Percentiles rank a stretch among this genome's conserved stretches.
Evolutionary conservation across 2,888 invertebrate species (phyloP).

Genomic region (Theretra japonica): DNA sequence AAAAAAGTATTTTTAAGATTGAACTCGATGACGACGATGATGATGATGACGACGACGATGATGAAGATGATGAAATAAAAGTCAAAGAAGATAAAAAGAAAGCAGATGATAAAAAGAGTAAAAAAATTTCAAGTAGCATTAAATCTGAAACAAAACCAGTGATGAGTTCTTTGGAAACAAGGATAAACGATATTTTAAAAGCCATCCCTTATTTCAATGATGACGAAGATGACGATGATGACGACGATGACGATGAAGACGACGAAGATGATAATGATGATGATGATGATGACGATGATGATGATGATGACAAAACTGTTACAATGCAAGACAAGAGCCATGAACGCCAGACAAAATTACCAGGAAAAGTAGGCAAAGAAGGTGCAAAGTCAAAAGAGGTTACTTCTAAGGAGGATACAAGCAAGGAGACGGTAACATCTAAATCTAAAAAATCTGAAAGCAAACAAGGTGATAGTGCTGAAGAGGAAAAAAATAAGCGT

Average conservation of each 20-base stretch:
- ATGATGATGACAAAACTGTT: slow-evolving; percentile 40
- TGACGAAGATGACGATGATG: slow-evolving; percentile 35
- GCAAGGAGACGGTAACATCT: not conserved
- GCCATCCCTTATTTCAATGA: slow-evolving; percentile 25
- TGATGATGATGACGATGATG: slow-evolving; percentile 50
- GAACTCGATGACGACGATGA: slow-evolving; percentile 39
- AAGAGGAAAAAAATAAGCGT: slow-evolving; percentile 17
- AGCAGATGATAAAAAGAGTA: slow-evolving; percentile 14
- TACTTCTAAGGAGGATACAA: slow-evolving; percentile 20
- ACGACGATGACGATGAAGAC: slow-evolving; percentile 26
- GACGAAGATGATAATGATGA: slow-evolving; percentile 39
- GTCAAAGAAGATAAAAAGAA: slow-evolving; percentile 29
- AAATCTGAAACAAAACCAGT: slow-evolving; percentile 27
- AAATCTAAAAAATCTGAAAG: slow-evolving; percentile 7
- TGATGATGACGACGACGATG: slow-evolving; percentile 37
- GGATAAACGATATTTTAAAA: slow-evolving; percentile 26
- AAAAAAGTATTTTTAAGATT: slow-evolving; percentile 5
- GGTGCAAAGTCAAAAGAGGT: not conserved
- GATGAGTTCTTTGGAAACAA: slow-evolving; percentile 12
- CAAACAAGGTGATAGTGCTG: not conserved
- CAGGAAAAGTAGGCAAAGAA: not conserved
- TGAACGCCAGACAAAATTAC: not conserved
- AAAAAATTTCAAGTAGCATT: slow-evolving; percentile 32
- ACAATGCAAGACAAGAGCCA: not conserved
- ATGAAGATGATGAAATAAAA: slow-evolving; percentile 33